Evolutionary conservation across 2,113 vertebrate genomes (phyloP), one percentile per base, ranked within the genome.

Genomic region (Phrynosoma blainvillii): DNA sequence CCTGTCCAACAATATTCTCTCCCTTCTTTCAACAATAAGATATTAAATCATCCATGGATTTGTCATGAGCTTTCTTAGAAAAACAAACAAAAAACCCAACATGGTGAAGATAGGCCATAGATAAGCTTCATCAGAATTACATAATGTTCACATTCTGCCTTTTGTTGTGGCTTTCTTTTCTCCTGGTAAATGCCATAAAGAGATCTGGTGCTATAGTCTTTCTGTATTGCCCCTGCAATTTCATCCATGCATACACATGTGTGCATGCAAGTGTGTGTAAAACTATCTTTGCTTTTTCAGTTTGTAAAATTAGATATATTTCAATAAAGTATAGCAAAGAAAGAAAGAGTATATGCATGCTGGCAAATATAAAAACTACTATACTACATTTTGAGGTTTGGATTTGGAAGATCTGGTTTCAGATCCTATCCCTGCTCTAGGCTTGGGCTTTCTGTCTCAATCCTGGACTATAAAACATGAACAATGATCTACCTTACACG

Each of bases 11-110:
- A 0, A 77, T 40, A 36, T 82, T 87, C 54, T 74, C 59, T 90
- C 47, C 74, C 47, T 73, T 52, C 23, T 75, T 86, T 90, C 84
- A 89, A 77, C 62, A 56, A 77, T 40, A 81, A 89, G 59, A 68
- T 85, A 89, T 87, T 80, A 75, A 27, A 66, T 88, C 32, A 81
- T 83, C 89, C 85, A 81, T 1, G 18, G 27, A 27, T 86, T 27
- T 66, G 5, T 75, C 83, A 65, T 71, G 66, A 4, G 36, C 86
- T 85, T 78, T 77, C 88, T 84, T 54, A 20, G 16, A 47, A 70
- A 25, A 47, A 21, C 3, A 42, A 73, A 36, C 56, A 30, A 27
- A 59, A 59, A 12, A 42, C 76, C 30, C 25, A 0, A n/a, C 21
- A 71, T 80, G 91, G 68, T 40, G 71, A 85, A 25, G 20, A 0